These are phyloP conservation scores for Hyalella azteca DNA, from an alignment of 2,888 invertebrate species.

Conservation along the genomic window DNA sequence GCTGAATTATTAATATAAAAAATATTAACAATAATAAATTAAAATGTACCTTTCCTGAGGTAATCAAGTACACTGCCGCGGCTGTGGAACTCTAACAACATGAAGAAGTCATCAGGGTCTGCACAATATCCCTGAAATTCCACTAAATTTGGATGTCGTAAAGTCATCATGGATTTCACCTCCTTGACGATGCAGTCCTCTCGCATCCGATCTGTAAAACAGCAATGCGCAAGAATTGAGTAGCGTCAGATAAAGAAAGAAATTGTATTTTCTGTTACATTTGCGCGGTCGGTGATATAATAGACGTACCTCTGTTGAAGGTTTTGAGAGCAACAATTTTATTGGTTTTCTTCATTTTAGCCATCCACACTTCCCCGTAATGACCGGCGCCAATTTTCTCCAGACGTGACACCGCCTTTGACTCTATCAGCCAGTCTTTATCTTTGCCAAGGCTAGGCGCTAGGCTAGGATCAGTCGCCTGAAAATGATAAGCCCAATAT, in stretches of 20 bases:
- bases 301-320: neutral
- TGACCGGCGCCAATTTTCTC: slow-evolving; percentile 5
- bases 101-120: neutral
- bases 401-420: neutral
- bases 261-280: neutral
- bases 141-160: neutral
- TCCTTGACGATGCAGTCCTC: neutral
- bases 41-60: neutral
- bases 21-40: no score
- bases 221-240: neutral
- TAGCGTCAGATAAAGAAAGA: neutral
- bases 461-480: no score
- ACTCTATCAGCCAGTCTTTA: no score
- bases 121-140: neutral
- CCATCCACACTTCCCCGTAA: slow-evolving; percentile 13
- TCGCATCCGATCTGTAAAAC: neutral
- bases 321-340: slow-evolving; percentile 15
- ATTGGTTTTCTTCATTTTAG: neutral
- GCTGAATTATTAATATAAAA: no score
- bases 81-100: slow-evolving; percentile 3
- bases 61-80: neutral
- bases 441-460: no score
- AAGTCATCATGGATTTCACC: neutral
- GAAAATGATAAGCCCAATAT: no score
- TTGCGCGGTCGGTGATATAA: neutral